Evolutionary conservation across 2,797 vertebrate species (phyloP).

Genomic region (Nothura maculosa): DNA sequence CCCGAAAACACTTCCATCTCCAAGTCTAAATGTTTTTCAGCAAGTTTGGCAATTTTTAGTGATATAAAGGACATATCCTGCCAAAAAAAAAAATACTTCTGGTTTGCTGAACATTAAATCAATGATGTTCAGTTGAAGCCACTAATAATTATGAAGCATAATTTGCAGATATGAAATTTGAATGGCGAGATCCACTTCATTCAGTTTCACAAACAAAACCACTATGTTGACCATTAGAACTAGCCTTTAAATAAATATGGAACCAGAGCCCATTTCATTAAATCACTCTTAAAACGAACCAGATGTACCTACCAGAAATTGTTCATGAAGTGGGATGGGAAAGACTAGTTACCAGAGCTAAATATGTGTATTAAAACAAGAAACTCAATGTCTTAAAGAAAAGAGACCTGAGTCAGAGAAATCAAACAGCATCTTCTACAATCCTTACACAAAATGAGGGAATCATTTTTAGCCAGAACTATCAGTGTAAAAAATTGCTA

Average conservation of each 20-base stretch:
- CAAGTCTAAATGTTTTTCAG: neutral
- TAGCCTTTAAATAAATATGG: neutral
- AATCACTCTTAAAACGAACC: neutral
- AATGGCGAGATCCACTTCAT: neutral
- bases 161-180: rapidly evolving
- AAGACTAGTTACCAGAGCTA: neutral
- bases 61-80: neutral
- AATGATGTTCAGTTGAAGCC: neutral
- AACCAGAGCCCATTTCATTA: neutral
- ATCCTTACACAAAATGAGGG: neutral
- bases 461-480: neutral
- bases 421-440: neutral
- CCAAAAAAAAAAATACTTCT: neutral
- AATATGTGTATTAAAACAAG: rapidly evolving
- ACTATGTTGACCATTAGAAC: neutral
- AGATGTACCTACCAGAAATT: neutral
- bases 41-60: neutral
- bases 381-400: neutral
- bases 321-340: neutral
- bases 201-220: neutral
- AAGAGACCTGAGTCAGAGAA: neutral
- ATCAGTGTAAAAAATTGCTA: neutral
- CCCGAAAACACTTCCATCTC: neutral
- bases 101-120: neutral
- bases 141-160: neutral